These are phyloP conservation scores for Thunnus albacares DNA, from an alignment of 2,797 vertebrate species.

Conservation along the genomic window DNA sequence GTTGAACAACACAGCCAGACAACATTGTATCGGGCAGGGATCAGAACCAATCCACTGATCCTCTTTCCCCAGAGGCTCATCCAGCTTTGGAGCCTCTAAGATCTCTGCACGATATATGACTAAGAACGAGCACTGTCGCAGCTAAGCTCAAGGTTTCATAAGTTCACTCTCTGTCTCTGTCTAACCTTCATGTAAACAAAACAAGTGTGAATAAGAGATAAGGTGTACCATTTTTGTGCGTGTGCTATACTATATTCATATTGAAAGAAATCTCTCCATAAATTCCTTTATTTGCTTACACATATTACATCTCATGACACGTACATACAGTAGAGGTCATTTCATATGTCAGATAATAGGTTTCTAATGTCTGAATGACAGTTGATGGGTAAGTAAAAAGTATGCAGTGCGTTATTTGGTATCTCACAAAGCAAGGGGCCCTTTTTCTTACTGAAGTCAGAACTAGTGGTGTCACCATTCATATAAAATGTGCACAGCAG, in stretches of 20 bases:
- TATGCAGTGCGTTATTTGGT: conserved; percentile 30
- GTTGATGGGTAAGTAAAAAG: conserved; percentile 49
- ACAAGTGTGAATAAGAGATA: conserved; percentile 26
- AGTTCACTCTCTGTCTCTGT: conserved; percentile 57
- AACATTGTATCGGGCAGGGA: conserved; percentile 64
- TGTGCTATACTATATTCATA: neutral
- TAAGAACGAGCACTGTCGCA: conserved; percentile 58
- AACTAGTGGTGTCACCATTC: conserved; percentile 26
- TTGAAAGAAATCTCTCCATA: conserved; percentile 48
- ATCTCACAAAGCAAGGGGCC: conserved; percentile 28
- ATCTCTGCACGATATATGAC: conserved; percentile 79
- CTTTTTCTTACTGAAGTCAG: conserved; percentile 25
- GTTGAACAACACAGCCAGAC: conserved; percentile 52
- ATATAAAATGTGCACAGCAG: conserved; percentile 12
- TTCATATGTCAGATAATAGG: conserved; percentile 66
- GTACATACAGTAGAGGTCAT: conserved; percentile 69
- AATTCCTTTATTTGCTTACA: conserved; percentile 83
- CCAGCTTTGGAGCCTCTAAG: conserved; percentile 85
- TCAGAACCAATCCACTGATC: conserved; percentile 84
- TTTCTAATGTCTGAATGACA: conserved; percentile 67
- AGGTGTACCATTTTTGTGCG: neutral
- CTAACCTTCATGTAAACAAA: conserved; percentile 36
- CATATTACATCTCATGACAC: conserved; percentile 75
- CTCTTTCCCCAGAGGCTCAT: conserved; percentile 84
- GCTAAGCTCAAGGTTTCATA: conserved; percentile 58